Conservation (phyloP, 1,140 invertebrate genomes). For the Araneus ventricosus region DNA sequence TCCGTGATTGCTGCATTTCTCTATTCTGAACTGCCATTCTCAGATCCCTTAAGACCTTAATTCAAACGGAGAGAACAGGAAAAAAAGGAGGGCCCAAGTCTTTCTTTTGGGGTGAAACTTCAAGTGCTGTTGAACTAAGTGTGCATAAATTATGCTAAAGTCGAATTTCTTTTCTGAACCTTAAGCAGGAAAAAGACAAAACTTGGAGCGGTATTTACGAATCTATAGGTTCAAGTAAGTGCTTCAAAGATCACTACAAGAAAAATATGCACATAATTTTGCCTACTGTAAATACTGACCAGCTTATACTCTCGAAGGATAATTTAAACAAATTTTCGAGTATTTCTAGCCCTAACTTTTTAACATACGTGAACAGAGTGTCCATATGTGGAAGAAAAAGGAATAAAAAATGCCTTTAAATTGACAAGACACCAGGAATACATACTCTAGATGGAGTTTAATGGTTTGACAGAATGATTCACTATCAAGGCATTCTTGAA, state of each 20-base stretch:
- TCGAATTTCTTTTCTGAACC: slow-evolving; percentile 9
- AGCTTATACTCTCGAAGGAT: slow-evolving; percentile 18
- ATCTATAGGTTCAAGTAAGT: slow-evolving; percentile 37
- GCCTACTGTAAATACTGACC: slow-evolving; percentile 34
- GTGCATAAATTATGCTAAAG: slow-evolving; percentile 73
- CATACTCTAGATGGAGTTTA: not conserved
- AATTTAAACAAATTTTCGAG: slow-evolving; percentile 41
- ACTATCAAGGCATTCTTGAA: not conserved
- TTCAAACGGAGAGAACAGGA: slow-evolving; percentile 33
- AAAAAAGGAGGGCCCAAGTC: not conserved
- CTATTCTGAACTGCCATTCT: slow-evolving; percentile 55
- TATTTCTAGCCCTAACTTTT: not conserved
- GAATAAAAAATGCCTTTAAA: not conserved
- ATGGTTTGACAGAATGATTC: not conserved
- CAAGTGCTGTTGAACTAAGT: slow-evolving; percentile 64
- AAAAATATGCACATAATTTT: slow-evolving; percentile 71
- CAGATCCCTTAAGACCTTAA: slow-evolving; percentile 71
- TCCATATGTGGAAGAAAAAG: not conserved
- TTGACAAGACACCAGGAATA: not conserved
- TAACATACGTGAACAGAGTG: not conserved
- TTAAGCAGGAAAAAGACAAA: slow-evolving; percentile 48
- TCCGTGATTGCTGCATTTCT: slow-evolving; percentile 60
- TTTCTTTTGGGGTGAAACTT: slow-evolving; percentile 53
- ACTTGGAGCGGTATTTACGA: slow-evolving; percentile 67
- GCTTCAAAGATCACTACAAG: not conserved